Evolutionary conservation across 2,888 invertebrate species (phyloP), one percentile per base, ranked within the genome.

Genomic region (Zelleria hepariella): DNA sequence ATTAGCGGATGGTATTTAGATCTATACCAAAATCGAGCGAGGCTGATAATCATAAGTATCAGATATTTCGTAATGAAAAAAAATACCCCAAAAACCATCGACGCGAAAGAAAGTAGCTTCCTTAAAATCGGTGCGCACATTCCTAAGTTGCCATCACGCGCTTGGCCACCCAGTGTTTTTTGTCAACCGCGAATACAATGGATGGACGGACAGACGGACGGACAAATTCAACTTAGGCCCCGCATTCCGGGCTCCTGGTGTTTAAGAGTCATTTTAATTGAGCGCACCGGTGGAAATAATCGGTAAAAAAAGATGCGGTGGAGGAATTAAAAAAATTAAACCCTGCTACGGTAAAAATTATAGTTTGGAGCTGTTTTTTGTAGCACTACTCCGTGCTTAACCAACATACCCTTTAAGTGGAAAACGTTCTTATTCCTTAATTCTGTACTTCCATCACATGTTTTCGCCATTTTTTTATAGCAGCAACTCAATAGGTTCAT

Each of bases 231-330:
- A 80, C 69, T 58, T 73, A 69, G 74, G 69, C 71, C 65, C 68
- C 61, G 70, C 76, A 86, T 86, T 85, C 86, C 71, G 65, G 61
- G 66, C 65, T 69, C 62, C 65, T 84, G 82, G 86, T 86, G 86
- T 86, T 85, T 80, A 80, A 71, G 72, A 86, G 76, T 78, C 76
- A 86, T 86, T 86, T 86, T 86, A 86, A 86, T 86, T 86, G 86
- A 85, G 80, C 75, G 68, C 65, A 42, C 72, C 69, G 70, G 68
- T 70, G 67, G 72, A 73, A 75, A 77, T 82, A 74, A 79, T 77
- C 74, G 72, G 65, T 65, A 65, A 63, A 66, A 69, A 78, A 78
- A 80, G 78, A 71, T 67, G 61, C 58, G 32, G 3, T 15, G 15
- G n/a, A n/a, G n/a, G 15, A 42, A 42, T 42, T 42, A 2, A 51